Evolutionary conservation across 2,797 vertebrate genomes (phyloP), one percentile per base, ranked within the genome.

Genomic region (Mallotus villosus): DNA sequence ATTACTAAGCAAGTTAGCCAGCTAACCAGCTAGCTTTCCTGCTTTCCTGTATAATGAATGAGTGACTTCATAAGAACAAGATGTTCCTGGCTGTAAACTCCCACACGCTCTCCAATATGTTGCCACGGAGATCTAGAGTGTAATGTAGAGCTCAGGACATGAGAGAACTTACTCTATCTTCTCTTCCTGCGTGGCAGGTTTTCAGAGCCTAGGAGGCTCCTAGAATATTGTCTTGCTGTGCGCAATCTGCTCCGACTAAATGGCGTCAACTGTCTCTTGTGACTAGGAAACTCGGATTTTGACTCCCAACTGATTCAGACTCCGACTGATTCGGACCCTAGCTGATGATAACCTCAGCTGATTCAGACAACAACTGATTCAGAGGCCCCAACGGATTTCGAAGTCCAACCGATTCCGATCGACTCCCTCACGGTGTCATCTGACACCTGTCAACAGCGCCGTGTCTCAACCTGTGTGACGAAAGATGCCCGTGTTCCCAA

Each of bases 1-100:
- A 17, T 55, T 46, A 12, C 16, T n/a, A n/a, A 55, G 51, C 17
- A 55, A 5, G 51, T 17, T 55, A 55, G 19, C 51, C 51, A 55
- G 16, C 19, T 55, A 55, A n/a, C 51, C 17, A n/a, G 51, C 4
- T 55, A 55, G 16, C 51, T n/a, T 55, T n/a, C 51, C 19, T 70
- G 57, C 41, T 63, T 32, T 78, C 34, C 63, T 70, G 9, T 72
- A 25, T 57, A 73, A 74, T 75, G 57, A 81, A 74, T 79, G 63
- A 67, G 74, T 25, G 57, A 49, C 67, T 73, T 62, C 61, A 34
- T 73, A 57, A 70, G 81, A 80, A 74, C 75, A 77, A 74, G 68
- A 74, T 82, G 73, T 80, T 76, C 75, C 66, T 19, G 46, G 78
- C 71, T 19, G 14, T 71, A 46, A 68, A 74, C 69, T 76, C 78